Conservation (phyloP, 2,113 vertebrate species). For the Sinocyclocheilus rhinocerous region DNA sequence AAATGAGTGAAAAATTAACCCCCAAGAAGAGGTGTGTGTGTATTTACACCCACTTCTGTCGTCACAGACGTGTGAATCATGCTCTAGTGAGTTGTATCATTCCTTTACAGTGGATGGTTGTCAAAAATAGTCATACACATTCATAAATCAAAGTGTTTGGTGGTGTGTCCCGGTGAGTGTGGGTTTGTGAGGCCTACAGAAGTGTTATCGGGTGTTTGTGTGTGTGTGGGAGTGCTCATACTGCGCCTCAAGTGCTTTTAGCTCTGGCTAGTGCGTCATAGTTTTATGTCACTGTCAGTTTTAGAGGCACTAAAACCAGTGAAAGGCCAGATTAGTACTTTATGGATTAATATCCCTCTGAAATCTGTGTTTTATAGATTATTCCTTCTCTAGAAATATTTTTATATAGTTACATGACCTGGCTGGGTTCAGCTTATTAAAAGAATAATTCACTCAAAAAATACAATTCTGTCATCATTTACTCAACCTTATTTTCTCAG, state of each 20-base stretch:
- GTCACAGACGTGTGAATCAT: not conserved
- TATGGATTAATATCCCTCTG: not conserved
- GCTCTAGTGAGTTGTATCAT: not conserved
- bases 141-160: constrained; percentile 17
- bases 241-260: not conserved
- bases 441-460: not conserved
- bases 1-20: not conserved
- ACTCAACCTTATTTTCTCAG: not conserved
- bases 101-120: not conserved
- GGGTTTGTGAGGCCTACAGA: not conserved
- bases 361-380: not conserved
- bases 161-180: not conserved
- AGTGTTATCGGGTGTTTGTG: not conserved
- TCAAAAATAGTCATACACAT: not conserved
- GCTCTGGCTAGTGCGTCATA: not conserved
- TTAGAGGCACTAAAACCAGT: not conserved
- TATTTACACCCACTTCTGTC: not conserved
- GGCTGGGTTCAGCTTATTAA: not conserved
- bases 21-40: not conserved
- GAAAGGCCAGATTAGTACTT: not conserved
- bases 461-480: not conserved
- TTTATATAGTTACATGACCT: too few relatives aligned
- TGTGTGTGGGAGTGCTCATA: not conserved
- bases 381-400: not conserved
- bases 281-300: not conserved